Percentiles rank a stretch among this genome's conserved stretches.
phyloP scores from a whole-genome alignment of 1,140 invertebrate genomes.

The Lepidurus packardi region DNA sequence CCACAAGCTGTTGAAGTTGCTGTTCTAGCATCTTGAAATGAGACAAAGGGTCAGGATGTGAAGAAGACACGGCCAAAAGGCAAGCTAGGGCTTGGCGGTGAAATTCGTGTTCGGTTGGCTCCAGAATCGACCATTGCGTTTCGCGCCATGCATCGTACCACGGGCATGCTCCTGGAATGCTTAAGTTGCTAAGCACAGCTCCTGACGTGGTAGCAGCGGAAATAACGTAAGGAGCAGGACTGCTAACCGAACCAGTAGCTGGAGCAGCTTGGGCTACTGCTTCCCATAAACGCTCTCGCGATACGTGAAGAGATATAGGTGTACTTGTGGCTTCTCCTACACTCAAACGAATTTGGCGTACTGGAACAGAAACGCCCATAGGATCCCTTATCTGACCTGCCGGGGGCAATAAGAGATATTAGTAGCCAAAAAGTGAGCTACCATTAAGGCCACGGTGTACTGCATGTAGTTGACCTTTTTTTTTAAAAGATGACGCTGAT shows the following conservation, averaged over 20 bases:
- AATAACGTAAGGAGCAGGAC: slow-evolving; percentile 33
- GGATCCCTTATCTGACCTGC: slow-evolving; percentile 77
- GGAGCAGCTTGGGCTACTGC: slow-evolving; percentile 67
- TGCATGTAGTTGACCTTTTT: too few relatives aligned
- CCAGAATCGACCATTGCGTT: slow-evolving; percentile 59
- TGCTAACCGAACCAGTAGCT: slow-evolving; percentile 52
- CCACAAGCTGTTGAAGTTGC: slow-evolving; percentile 66
- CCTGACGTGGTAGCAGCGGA: slow-evolving; percentile 33
- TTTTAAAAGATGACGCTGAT: too few relatives aligned
- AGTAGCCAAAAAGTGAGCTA: too few relatives aligned
- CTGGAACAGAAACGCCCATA: slow-evolving; percentile 59
- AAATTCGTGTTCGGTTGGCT: slow-evolving; percentile 88
- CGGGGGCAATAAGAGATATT: slow-evolving; percentile 38
- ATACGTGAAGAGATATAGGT: slow-evolving; percentile 72
- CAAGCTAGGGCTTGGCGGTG: slow-evolving; percentile 89
- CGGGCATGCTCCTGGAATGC: slow-evolving; percentile 69
- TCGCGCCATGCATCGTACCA: slow-evolving; percentile 97
- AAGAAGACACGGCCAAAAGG: slow-evolving; percentile 69
- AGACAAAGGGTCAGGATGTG: slow-evolving; percentile 71
- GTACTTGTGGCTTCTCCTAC: slow-evolving; percentile 73
- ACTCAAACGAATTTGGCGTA: slow-evolving; percentile 74
- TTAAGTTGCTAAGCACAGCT: slow-evolving; percentile 46
- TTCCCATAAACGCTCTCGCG: slow-evolving; percentile 79
- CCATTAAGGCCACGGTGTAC: too few relatives aligned
- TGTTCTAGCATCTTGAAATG: slow-evolving; percentile 67